phyloP scores from a whole-genome alignment of 2,888 invertebrate genomes.

The Macaria notata region DNA sequence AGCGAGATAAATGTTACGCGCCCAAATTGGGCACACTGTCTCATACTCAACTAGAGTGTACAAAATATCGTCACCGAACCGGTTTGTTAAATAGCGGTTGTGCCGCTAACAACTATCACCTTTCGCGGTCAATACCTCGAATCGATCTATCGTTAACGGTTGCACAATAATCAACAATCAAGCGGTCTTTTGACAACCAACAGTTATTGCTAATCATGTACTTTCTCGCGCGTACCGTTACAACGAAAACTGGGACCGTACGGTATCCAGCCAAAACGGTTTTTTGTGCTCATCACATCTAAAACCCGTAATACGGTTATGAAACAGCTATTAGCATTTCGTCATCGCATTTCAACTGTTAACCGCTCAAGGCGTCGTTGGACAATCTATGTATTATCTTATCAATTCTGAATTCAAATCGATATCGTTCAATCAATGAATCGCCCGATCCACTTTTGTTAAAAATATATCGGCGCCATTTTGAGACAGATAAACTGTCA shows the following conservation, averaged over 20 bases:
- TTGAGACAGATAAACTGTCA: no score
- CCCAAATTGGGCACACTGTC: constrained; percentile 11
- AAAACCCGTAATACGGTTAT: constrained; percentile 77
- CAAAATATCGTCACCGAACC: constrained; percentile 5
- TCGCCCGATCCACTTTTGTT: not conserved
- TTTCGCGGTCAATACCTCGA: constrained; percentile 41
- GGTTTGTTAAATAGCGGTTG: constrained; percentile 15
- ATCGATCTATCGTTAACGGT: constrained; percentile 46
- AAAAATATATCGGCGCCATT: not conserved
- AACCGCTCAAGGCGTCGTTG: constrained; percentile 48
- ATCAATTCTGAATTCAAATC: not conserved
- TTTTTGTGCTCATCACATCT: constrained; percentile 66
- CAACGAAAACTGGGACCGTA: constrained; percentile 73
- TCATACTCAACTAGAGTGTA: constrained; percentile 3
- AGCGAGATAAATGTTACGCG: constrained; percentile 14
- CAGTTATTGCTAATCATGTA: constrained; percentile 76
- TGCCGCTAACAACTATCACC: constrained; percentile 18
- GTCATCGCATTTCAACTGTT: constrained; percentile 56
- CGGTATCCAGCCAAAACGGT: constrained; percentile 69
- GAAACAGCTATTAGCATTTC: constrained; percentile 68
- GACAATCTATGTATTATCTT: constrained; percentile 34
- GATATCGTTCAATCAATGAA: no score
- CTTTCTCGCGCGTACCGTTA: constrained; percentile 71
- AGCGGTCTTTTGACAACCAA: constrained; percentile 58
- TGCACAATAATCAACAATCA: constrained; percentile 47